Conservation (phyloP, 2,797 vertebrate species). For the Somateria mollissima region DNA sequence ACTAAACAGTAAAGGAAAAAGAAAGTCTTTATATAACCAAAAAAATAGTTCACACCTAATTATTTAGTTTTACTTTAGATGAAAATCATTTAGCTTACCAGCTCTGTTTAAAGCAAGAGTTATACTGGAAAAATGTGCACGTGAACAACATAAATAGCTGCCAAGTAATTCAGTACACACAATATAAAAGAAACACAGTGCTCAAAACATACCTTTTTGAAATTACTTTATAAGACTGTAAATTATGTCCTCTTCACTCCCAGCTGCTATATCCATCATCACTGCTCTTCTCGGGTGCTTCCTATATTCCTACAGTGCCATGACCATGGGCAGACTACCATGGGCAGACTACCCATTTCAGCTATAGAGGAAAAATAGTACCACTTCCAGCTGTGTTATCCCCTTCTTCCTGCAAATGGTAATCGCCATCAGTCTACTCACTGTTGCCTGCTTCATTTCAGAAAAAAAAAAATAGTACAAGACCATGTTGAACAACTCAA, state of each 20-base stretch:
- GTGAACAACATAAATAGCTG: too few species aligned
- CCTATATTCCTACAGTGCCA: fast-evolving
- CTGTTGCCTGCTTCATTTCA: not conserved
- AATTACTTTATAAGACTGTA: not conserved
- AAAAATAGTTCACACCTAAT: too few species aligned
- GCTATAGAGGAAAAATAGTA: not conserved
- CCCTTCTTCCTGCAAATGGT: not conserved
- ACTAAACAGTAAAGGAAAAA: too few species aligned
- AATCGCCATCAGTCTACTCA: not conserved
- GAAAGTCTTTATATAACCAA: too few species aligned
- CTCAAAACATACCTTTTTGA: not conserved
- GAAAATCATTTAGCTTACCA: too few species aligned
- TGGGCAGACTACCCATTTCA: not conserved
- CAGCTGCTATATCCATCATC: not conserved
- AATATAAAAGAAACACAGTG: not conserved
- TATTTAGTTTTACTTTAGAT: too few species aligned
- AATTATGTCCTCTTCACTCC: not conserved
- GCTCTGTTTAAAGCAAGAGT: too few species aligned
- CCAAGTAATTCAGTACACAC: not conserved
- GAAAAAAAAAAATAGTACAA: not conserved
- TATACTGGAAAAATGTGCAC: too few species aligned
- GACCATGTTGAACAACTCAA: not conserved
- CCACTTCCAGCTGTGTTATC: not conserved
- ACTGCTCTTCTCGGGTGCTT: not conserved
- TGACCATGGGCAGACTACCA: not conserved